Evolutionary conservation across 1,140 invertebrate species (phyloP), one percentile per base, ranked within the genome.

Genomic region (Caerostris darwini): DNA sequence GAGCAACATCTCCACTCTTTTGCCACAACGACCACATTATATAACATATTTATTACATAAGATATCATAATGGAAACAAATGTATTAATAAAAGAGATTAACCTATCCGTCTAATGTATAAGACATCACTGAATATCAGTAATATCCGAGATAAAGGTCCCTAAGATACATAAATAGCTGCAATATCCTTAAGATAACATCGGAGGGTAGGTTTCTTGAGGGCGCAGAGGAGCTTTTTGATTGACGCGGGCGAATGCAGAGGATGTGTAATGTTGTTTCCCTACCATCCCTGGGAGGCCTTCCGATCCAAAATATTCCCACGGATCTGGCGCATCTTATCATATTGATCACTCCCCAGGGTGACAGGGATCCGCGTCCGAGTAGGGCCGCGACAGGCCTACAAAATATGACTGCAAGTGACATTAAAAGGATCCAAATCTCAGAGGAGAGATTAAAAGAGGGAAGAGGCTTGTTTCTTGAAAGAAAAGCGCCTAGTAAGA

Each of bases 321-420:
- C 69, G 90, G 19, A 56, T 82, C 82, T 81, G 19, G 54, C 50
- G 12, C 71, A 69, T 59, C 71, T 91, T 82, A 81, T 91, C 90
- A 82, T 17, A 82, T 61, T 58, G 90, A 91, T 91, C 69, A 53
- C 53, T 81, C 90, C 90, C 90, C 17, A 54, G 71, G 17, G 88
- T 17, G 67, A 5, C 58, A 1, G 19, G 77, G 90, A n/a, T 61
- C n/a, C 14, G 50, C 7, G 56, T 54, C 17, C 12, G 17, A 54
- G 19, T 64, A 12, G 56, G n/a, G 14, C 64, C 54, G 34, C 53
- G 90, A 82, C 90, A 81, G 54, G 50, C 19, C 2, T 57, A n/a
- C 69, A 82, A 91, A 82, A 82, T 91, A 91, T 81, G 71, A n/a
- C 64, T 5, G 88, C 8, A 57, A 17, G 88, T n/a, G 71, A 17